Evolutionary conservation across 2,113 vertebrate genomes (phyloP).

Genomic region (Pterophyllum scalare): DNA sequence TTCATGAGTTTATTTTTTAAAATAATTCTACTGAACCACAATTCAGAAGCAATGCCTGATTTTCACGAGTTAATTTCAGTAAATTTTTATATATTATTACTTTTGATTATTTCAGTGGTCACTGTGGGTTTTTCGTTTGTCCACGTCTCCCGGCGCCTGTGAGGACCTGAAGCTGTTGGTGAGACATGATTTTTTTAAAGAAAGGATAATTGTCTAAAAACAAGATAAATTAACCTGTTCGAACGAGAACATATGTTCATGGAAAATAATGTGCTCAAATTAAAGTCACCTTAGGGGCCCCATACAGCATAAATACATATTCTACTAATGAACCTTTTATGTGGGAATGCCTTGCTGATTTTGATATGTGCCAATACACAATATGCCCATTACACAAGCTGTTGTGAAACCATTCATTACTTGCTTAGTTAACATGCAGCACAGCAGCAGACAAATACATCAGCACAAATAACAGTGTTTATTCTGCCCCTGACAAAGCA

Average conservation of each 20-base stretch:
- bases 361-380: conserved; percentile 7
- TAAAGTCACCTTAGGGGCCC: not conserved
- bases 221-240: too few relatives aligned
- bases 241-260: too few relatives aligned
- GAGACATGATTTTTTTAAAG: not conserved
- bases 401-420: conserved; percentile 23
- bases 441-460: conserved; percentile 11
- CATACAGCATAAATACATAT: not conserved
- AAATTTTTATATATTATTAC: too few relatives aligned
- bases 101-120: too few relatives aligned
- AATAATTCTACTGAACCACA: too few relatives aligned
- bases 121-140: too few relatives aligned
- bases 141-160: too few relatives aligned
- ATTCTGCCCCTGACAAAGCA: conserved; percentile 3
- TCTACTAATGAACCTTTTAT: not conserved
- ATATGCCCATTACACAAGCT: conserved; percentile 9
- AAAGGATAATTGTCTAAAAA: not conserved
- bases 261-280: not conserved
- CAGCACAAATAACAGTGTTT: conserved; percentile 21
- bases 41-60: too few relatives aligned
- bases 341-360: not conserved
- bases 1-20: too few relatives aligned
- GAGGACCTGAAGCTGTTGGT: too few relatives aligned
- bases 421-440: conserved; percentile 13
- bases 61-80: too few relatives aligned